These are phyloP conservation scores for Danionella cerebrum DNA, from an alignment of 2,113 vertebrate genomes.

Conservation along the genomic window DNA sequence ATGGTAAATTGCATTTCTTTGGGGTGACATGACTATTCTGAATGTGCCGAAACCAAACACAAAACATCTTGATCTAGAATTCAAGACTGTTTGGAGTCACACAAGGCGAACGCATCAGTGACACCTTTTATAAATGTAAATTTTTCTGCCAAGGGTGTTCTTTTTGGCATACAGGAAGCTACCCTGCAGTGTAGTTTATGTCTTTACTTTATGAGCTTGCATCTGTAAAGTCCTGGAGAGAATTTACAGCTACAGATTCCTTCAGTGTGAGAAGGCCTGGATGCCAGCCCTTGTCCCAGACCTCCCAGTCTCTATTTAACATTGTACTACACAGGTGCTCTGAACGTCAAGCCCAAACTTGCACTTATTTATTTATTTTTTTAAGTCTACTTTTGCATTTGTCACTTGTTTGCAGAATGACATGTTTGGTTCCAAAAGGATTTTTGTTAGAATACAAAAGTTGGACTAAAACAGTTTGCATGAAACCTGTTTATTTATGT, in stretches of 20 bases:
- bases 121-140: background rate
- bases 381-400: background rate
- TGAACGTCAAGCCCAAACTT: background rate
- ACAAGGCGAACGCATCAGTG: background rate
- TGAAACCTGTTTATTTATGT: too few relatives aligned
- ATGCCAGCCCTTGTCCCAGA: conserved; percentile 44
- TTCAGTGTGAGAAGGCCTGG: conserved; percentile 50
- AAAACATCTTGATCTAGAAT: conserved; percentile 2
- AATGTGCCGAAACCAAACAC: background rate
- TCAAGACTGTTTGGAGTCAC: background rate
- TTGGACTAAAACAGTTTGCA: too few relatives aligned
- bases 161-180: conserved; percentile 3
- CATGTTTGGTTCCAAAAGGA: too few relatives aligned
- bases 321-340: conserved; percentile 7
- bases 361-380: background rate
- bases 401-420: background rate
- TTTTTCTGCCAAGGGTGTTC: background rate
- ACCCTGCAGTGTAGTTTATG: conserved; percentile 14
- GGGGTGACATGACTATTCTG: background rate
- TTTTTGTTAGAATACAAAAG: too few relatives aligned
- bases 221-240: conserved; percentile 51
- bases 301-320: conserved; percentile 42
- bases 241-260: conserved; percentile 55
- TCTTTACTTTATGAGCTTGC: conserved; percentile 47
- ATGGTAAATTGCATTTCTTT: background rate